Conservation (phyloP, 2,113 vertebrate species). For the Tychaedon coryphoeus region DNA sequence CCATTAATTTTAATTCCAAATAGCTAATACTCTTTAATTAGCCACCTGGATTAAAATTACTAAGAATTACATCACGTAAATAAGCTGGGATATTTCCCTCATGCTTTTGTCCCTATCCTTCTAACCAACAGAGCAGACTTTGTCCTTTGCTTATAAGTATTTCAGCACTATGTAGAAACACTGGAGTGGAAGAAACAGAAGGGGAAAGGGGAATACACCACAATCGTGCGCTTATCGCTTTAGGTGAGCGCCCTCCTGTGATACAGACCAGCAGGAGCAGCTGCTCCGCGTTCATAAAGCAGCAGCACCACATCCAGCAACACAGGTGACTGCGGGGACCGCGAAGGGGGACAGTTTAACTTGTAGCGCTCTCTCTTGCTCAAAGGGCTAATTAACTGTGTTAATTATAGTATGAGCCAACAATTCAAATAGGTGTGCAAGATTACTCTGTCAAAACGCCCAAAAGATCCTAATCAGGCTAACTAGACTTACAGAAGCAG, state of each 20-base stretch:
- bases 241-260: conserved; percentile 42
- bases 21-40: not conserved
- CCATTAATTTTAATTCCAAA: not conserved
- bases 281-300: not conserved
- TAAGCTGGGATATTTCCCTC: not conserved
- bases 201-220: rapidly evolving
- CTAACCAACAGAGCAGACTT: not conserved
- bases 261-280: not conserved
- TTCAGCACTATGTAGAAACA: not conserved
- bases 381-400: not conserved
- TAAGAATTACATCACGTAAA: not conserved
- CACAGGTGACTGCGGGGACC: rapidly evolving
- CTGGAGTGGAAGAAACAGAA: rapidly evolving
- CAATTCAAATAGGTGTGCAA: not conserved
- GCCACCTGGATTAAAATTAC: not conserved
- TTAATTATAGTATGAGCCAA: not conserved
- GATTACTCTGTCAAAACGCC: not conserved
- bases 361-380: not conserved
- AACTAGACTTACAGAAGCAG: not conserved
- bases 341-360: rapidly evolving
- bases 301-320: no score
- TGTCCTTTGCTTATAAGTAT: no score
- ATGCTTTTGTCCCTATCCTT: not conserved
- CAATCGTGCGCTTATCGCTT: not conserved
- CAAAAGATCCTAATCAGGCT: not conserved